Evolutionary conservation across 2,888 invertebrate genomes (phyloP), one percentile per base, ranked within the genome.

Genomic region (Acanthoscelides obtectus): DNA sequence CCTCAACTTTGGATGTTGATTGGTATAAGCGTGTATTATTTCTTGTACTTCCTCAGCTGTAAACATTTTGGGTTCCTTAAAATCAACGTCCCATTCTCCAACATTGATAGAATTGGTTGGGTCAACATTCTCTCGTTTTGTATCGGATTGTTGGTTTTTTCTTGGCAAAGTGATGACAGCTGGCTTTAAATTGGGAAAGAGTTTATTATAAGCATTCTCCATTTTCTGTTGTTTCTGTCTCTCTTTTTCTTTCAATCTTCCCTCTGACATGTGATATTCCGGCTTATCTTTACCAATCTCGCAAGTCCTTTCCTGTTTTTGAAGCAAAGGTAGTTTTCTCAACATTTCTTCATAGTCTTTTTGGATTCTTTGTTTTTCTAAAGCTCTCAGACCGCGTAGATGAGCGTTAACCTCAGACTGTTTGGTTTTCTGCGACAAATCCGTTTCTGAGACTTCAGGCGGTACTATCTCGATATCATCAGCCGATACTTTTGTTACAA

Each of bases 301-400:
- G 19, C 80, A 79, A 19, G 86, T 79, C 64, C 84, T 77, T 77
- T 86, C 85, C 72, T 84, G 82, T 76, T 81, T 83, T 77, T 85
- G 84, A 19, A 86, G 73, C 12, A 81, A 74, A 0, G 87, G 84
- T 19, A 89, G 75, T 69, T 87, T 85, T 25, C 86, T 85, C 75
- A 89, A 79, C 72, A 89, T 79, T 69, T 86, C 85, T 20, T 85
- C 83, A 75, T 88, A 88, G 76, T 89, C 88, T 67, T 85, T 84
- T 66, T 86, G 85, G 17, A 88, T 83, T 78, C 85, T 85, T 74
- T 87, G 87, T 25, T 86, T 87, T 77, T 88, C 87, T 66, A 88
- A 74, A 0, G 89, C 89, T 74, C 84, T 84, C 71, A 85, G 83
- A 1, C 88, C 87, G 5, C 89, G 84, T 5, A 79, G 70, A 70